Base-by-base conservation (phyloP, 2,113 vertebrate species). In the Actinemys pallida region DNA sequence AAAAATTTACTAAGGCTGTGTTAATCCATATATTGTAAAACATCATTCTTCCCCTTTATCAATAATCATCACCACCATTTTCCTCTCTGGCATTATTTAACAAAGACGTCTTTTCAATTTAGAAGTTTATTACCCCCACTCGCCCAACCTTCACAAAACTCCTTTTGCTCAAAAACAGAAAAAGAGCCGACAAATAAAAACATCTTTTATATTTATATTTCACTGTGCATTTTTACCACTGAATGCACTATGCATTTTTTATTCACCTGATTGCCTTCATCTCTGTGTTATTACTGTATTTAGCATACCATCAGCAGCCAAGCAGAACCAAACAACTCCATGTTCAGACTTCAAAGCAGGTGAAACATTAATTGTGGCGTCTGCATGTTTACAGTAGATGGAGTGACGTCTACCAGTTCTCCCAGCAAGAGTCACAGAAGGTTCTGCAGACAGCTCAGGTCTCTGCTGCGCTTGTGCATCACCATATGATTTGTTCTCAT, bases 321-420 rank as follows among this genome's bases (percentile, higher is more conserved):
- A 98, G 98, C 98, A 98, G 98, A 98, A 98, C 98, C 98, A 98
- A 98, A 98, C 98, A 98, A 98, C 98, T 93, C 96, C 97, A 95
- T 89, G 90, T 86, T 96, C 97, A 97, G 98, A 98, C 98, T 98
- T 98, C 98, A 98, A 99, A 99, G 98, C 97, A 87, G 88, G 89
- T 88, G 94, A 98, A 92, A 92, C 53, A 96, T 96, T 97, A 97
- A 97, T 90, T 94, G 98, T 98, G 99, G 98, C 98, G 97, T 99
- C 99, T 98, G 98, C 17, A 2, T 95, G 98, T 98, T 98, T 98
- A 98, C 93, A 95, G 96, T 54, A 75, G 93, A 88, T 86, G 94
- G 93, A 92, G 90, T 65, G 20, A 86, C 93, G 89, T 95, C 96
- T 59, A 52, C 85, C 83, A 84, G 87, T 81, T 97, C 91, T 96